Conservation (phyloP, 2,113 vertebrate genomes). For the Campylomormyrus tamandua region DNA sequence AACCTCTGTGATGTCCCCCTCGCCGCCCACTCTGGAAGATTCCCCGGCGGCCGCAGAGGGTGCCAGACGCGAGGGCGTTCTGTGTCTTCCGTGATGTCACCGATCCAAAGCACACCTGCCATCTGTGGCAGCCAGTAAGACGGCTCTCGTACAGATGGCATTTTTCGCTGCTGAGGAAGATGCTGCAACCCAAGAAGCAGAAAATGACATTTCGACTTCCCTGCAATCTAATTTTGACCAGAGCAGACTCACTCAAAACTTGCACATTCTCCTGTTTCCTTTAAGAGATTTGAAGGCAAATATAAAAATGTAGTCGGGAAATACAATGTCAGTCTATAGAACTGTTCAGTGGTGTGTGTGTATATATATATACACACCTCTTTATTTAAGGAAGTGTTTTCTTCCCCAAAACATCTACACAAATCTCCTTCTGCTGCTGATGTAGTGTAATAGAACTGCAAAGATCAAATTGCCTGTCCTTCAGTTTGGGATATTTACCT, state of each 20-base stretch:
- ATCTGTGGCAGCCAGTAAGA: conserved; percentile 11
- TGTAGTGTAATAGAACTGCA: neutral
- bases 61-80: conserved; percentile 17
- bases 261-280: neutral
- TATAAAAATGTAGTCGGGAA: neutral
- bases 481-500: neutral
- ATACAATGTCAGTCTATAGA: neutral
- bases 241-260: neutral
- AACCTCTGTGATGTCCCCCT: neutral
- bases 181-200: neutral
- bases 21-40: neutral
- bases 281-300: neutral
- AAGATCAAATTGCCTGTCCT: neutral
- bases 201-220: conserved; percentile 5
- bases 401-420: neutral
- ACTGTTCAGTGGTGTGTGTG: neutral
- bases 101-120: neutral
- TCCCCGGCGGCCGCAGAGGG: neutral
- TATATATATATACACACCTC: neutral
- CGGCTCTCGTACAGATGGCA: neutral
- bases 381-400: neutral
- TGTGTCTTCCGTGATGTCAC: conserved; percentile 10
- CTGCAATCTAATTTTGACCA: conserved; percentile 11
- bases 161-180: conserved; percentile 3
- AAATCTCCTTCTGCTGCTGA: neutral